Conservation (phyloP, 2,113 vertebrate species). For the Pachycephala philippinensis region DNA sequence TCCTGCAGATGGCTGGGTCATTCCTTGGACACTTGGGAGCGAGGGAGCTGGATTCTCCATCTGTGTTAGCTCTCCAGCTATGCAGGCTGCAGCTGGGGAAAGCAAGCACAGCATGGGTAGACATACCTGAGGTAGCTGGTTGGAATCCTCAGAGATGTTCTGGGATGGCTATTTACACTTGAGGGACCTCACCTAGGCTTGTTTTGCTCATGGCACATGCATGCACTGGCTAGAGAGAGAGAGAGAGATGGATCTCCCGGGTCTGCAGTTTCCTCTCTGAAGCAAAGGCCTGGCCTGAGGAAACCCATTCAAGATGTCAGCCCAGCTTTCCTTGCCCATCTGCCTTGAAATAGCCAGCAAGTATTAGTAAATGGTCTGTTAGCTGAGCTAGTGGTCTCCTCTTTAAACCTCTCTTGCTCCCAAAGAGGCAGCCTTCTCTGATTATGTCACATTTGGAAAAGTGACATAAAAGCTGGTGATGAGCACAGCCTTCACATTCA, state of each 20-base stretch:
- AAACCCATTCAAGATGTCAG: not conserved
- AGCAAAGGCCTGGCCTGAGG: not conserved
- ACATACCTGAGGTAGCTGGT: not conserved
- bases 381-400: not conserved
- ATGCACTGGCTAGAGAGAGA: not conserved
- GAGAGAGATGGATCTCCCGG: accelerated
- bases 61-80: not conserved
- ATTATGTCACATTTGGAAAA: not conserved
- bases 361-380: not conserved
- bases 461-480: not conserved
- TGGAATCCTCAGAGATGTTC: not conserved
- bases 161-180: not conserved
- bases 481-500: not conserved
- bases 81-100: not conserved
- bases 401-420: not conserved
- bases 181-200: not conserved
- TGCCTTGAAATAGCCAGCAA: not conserved
- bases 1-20: constrained; percentile 62
- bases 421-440: not conserved
- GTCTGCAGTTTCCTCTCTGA: not conserved
- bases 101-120: not conserved
- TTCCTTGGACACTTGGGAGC: constrained; percentile 49
- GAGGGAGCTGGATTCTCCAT: not conserved
- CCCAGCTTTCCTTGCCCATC: not conserved
- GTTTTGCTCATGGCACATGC: not conserved